Conservation (phyloP, 2,797 vertebrate genomes). For the Acropternis orthonyx region DNA sequence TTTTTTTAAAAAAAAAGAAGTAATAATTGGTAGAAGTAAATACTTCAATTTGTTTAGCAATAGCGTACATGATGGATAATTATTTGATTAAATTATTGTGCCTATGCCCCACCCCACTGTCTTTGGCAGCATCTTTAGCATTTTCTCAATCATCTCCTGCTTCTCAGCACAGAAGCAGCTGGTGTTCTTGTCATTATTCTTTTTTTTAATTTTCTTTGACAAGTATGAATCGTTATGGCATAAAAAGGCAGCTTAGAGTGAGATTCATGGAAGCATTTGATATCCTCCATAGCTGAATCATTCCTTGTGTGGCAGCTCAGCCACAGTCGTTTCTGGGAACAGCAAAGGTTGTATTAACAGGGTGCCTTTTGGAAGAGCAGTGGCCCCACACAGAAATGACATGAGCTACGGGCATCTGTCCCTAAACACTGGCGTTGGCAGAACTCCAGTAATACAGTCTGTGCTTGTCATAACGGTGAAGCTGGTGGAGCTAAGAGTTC, state of each 20-base stretch:
- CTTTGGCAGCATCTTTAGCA: background rate
- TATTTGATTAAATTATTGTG: slow-evolving; percentile 30
- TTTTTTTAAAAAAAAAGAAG: background rate
- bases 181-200: background rate
- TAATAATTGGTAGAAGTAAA: background rate
- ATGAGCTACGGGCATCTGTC: background rate
- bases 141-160: slow-evolving; percentile 5
- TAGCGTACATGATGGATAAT: background rate
- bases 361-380: background rate
- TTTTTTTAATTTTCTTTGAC: background rate
- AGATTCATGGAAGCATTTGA: background rate
- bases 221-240: background rate
- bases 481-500: background rate
- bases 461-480: background rate
- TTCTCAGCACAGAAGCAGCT: slow-evolving; percentile 27
- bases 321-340: background rate
- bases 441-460: background rate
- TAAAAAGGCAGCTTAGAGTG: slow-evolving; percentile 2
- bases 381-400: background rate
- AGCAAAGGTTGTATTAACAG: background rate
- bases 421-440: background rate
- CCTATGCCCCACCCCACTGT: background rate
- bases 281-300: background rate
- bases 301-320: background rate
- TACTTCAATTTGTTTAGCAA: background rate